Evolutionary conservation across 1,140 invertebrate genomes (phyloP), one percentile per base, ranked within the genome.

Genomic region (Drosophila parvula): DNA sequence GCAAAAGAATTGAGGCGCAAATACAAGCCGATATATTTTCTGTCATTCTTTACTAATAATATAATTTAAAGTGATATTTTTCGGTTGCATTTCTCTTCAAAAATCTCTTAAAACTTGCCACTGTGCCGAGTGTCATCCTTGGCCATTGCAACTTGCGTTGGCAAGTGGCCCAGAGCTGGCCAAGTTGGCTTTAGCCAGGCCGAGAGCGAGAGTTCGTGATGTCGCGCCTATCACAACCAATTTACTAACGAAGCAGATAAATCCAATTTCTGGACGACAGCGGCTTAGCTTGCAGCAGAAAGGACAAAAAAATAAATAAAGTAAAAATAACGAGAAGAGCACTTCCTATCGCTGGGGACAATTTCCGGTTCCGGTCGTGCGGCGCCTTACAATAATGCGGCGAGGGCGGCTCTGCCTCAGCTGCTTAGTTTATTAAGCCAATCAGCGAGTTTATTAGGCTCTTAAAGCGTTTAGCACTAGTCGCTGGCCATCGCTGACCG

Each of bases 241-340:
- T 89, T 89, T 89, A 89, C 84, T 89, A 89, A 89, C 84, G 84
- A 89, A 89, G 78, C 84, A 89, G 84, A 89, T 89, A 89, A 89
- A 89, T 90, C 81, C 84, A 89, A 89, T 89, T 89, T 89, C 78
- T 89, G 85, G 74, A 68, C 69, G 75, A 70, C 78, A 77, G 73
- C 71, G 70, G 80, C 76, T 64, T 56, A 67, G 77, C 62, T 51
- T 50, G 53, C 65, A 59, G 41, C 59, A 57, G 44, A 58, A 44
- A 36, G n/a, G 14, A n/a, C n/a, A 50, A 58, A 76, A 74, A 63
- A 80, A 62, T 41, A 40, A 55, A 53, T 59, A 47, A 57, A 55
- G 36, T n/a, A 55, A 67, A 44, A 74, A 56, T 45, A 51, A 55
- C 51, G 51, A 55, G 51, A 38, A 55, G 51, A 60, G 56, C 55